Conservation (phyloP, 2,113 vertebrate species). For the Genyomyrus donnyi region DNA sequence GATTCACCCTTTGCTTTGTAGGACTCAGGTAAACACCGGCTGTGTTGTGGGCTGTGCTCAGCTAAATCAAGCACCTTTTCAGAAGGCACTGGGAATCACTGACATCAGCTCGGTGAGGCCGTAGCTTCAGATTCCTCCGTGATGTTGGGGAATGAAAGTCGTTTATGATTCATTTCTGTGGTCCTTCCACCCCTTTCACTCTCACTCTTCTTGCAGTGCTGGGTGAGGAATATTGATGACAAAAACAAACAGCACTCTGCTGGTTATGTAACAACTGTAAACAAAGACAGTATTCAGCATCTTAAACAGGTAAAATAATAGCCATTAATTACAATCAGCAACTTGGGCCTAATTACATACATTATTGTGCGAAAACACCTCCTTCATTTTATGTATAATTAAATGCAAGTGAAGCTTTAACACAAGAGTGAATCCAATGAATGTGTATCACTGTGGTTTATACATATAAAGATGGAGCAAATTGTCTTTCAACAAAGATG, state of each 20-base stretch:
- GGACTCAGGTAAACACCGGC: constrained; percentile 11
- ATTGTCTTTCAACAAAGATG: neutral
- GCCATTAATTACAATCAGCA: neutral
- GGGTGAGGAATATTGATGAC: neutral
- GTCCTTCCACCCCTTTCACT: neutral
- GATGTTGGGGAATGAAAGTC: neutral
- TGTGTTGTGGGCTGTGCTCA: constrained; percentile 3
- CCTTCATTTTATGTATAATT: neutral
- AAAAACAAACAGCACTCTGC: neutral
- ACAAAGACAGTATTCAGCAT: neutral
- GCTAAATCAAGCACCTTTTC: constrained; percentile 12
- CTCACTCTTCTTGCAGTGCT: neutral
- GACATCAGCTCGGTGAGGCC: neutral
- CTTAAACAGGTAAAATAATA: no score
- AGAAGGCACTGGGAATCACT: constrained; percentile 14
- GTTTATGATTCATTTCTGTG: neutral
- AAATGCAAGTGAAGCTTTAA: neutral
- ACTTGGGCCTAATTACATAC: neutral
- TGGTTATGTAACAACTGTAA: neutral
- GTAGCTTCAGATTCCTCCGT: neutral
- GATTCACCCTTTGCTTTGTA: neutral
- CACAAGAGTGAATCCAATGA: neutral
- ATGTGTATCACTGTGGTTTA: neutral
- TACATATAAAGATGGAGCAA: neutral
- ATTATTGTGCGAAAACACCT: neutral